Base-by-base conservation (phyloP, 2,113 vertebrate genomes). In the Anseranas semipalmata region DNA sequence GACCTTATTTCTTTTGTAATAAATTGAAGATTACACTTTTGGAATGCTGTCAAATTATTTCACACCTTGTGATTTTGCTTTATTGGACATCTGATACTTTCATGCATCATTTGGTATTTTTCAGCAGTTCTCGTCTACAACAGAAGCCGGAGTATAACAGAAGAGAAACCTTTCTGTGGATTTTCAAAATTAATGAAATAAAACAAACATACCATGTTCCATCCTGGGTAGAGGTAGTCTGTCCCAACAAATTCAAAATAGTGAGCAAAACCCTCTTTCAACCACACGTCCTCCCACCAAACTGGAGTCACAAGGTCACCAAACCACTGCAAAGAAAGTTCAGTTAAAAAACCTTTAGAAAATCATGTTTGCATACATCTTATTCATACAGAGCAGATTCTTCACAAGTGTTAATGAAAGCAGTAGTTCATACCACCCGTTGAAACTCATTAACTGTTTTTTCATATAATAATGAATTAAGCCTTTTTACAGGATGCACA, bases 241-340 rank as follows among this genome's bases (percentile, higher is more conserved):
- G 99, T 99, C 22, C 99, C 99, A 35, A 99, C 98, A 94, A 99
- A 99, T 97, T 99, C 99, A 76, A 99, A 99, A 97, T 98, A 99
- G 95, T 99, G 99, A 96, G 99, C 99, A 80, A 99, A 99, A 11
- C 99, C 99, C 98, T 99, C 99, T 85, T 99, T 99, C 46, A 99
- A 81, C 99, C 99, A 99, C 43, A 99, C 99, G 59, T 99, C 99
- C 96, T 99, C 99, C 99, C 99, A 99, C 99, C 99, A 99, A 37
- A 99, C 98, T 1, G 99, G 99, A 30, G 99, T 99, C 96, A 99
- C 99, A 50, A 99, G 99, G 86, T 99, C 99, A 73, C 99, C 99
- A 89, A 99, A 99, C 99, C 99, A 99, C 99, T 99, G 96, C 52
- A 97, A 93, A 87, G 95, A 37, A 95, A 93, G 89, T 93, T 46